A percentile compares a stretch with the other conserved stretches of the same genome.
phyloP scores from a whole-genome alignment of 2,113 vertebrate species.

The Sula dactylatra region DNA sequence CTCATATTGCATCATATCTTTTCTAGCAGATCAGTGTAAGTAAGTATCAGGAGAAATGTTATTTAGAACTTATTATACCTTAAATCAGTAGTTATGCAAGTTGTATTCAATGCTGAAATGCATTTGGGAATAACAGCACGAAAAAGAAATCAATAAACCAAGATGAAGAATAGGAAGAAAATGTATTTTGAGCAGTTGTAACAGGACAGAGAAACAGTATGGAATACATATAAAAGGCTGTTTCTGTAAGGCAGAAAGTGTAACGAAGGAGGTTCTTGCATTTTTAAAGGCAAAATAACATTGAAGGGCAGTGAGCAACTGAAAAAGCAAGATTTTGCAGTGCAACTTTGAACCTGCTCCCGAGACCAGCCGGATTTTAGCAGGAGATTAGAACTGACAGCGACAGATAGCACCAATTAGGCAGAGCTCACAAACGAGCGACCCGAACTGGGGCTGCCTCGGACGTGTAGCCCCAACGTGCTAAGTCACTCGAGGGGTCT shows the following conservation, averaged over 20 bases:
- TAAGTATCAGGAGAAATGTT: neutral
- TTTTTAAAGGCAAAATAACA: neutral
- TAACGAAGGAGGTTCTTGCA: neutral
- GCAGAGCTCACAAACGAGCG: neutral
- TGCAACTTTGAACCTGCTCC: neutral
- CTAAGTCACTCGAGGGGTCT: neutral
- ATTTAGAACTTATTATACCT: neutral
- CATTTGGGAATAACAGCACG: neutral
- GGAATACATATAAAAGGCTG: neutral
- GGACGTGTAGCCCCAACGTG: neutral
- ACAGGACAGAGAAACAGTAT: neutral
- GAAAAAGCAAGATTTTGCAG: neutral
- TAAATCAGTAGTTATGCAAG: neutral
- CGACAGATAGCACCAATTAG: fast-evolving
- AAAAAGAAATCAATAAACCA: neutral
- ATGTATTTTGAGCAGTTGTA: neutral
- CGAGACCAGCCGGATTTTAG: neutral
- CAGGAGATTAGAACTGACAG: neutral
- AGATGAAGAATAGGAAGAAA: neutral
- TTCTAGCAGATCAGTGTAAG: neutral
- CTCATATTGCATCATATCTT: neutral
- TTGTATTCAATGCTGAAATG: neutral
- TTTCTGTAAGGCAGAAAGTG: neutral
- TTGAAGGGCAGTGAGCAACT: neutral
- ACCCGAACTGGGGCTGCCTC: fast-evolving